Conservation (phyloP, 2,113 vertebrate genomes). For the Lophura nycthemera region DNA sequence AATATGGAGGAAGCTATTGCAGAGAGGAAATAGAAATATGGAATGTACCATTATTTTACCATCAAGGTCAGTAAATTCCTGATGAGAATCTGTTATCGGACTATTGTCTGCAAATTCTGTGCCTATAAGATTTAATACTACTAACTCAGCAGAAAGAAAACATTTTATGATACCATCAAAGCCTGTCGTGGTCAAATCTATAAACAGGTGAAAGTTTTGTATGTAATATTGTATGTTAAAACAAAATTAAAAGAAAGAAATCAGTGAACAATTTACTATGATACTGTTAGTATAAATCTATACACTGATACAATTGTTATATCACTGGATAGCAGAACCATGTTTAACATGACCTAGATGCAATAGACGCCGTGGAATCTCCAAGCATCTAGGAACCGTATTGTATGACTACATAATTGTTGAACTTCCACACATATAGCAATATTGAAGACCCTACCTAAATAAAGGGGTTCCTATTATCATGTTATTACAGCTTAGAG, state of each 20-base stretch:
- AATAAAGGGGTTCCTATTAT: neutral
- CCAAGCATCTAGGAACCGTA: neutral
- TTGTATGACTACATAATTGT: neutral
- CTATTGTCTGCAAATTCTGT: neutral
- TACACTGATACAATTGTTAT: neutral
- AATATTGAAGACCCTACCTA: neutral
- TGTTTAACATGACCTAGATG: neutral
- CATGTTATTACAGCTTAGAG: neutral
- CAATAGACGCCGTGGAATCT: neutral
- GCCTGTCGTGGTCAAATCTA: neutral
- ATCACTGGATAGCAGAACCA: neutral
- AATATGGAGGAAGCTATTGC: neutral
- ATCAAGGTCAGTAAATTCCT: neutral
- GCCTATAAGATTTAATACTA: neutral
- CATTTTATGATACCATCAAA: rapidly evolving
- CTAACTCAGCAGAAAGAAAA: neutral
- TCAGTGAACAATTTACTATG: neutral
- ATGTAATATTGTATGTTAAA: neutral
- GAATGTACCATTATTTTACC: neutral
- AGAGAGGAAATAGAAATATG: neutral
- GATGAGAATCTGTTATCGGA: neutral
- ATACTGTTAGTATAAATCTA: neutral
- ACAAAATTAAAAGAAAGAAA: neutral
- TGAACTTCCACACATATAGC: neutral
- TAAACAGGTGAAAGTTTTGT: neutral